Evolutionary conservation across 2,888 invertebrate species (phyloP).

Genomic region (Macropis europaea): DNA sequence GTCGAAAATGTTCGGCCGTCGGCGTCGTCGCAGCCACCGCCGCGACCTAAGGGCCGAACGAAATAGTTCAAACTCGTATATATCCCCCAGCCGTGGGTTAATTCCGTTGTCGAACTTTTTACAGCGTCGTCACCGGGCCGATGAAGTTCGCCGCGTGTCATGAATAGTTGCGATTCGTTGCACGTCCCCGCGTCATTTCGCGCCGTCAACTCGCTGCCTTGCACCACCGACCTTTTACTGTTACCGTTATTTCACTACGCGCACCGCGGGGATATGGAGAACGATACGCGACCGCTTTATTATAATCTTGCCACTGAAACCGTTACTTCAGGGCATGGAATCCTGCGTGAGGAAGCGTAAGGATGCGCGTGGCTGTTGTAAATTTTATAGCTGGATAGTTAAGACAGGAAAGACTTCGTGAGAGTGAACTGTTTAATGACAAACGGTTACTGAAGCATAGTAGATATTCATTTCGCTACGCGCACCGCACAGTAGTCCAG

Average conservation of each 20-base stretch:
- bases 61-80: not conserved
- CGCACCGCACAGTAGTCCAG: too few species aligned
- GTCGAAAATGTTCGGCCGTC: conserved; percentile 42
- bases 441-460: too few species aligned
- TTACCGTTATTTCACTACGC: not conserved
- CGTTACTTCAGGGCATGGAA: too few species aligned
- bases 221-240: not conserved
- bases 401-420: too few species aligned
- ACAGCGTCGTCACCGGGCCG: conserved; percentile 17
- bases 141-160: conserved; percentile 29
- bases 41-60: not conserved
- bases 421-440: too few species aligned
- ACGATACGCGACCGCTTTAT: too few species aligned
- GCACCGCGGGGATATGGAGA: not conserved
- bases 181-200: conserved; percentile 2
- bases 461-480: too few species aligned
- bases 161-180: conserved; percentile 18
- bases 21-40: not conserved
- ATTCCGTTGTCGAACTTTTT: conserved; percentile 49
- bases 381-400: too few species aligned
- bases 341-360: too few species aligned
- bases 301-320: too few species aligned
- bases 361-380: too few species aligned
- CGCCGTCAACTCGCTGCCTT: not conserved
- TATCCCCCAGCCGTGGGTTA: conserved; percentile 5